Conservation (phyloP, 1,140 invertebrate species). For the Druon quercuslanigerum region DNA sequence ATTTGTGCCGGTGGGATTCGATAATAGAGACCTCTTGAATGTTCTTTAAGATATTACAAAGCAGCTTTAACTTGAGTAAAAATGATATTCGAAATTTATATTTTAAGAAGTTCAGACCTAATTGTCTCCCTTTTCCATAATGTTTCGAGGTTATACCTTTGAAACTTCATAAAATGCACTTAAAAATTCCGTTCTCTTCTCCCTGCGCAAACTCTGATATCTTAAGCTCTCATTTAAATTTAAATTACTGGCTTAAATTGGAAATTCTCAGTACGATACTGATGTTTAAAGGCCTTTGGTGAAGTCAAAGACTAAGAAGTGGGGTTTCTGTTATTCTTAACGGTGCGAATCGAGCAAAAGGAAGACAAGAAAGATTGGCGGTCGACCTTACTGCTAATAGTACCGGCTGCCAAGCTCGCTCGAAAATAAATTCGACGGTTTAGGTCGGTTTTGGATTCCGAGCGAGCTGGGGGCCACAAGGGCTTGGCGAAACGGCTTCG, state of each 20-base stretch:
- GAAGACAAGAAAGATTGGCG: background rate
- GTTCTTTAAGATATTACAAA: background rate
- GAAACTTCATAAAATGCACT: too few relatives aligned
- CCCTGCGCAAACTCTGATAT: too few relatives aligned
- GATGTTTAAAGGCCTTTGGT: background rate
- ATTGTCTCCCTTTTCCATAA: too few relatives aligned
- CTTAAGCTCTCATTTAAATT: too few relatives aligned
- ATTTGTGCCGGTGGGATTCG: background rate
- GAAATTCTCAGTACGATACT: too few relatives aligned
- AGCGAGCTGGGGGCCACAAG: background rate
- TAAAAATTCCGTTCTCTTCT: too few relatives aligned
- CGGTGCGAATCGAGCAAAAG: background rate
- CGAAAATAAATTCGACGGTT: slow-evolving; percentile 21
- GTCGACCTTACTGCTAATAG: slow-evolving; percentile 12
- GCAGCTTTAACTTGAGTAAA: background rate
- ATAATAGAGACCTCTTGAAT: background rate
- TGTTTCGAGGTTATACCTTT: too few relatives aligned
- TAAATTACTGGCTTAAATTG: too few relatives aligned
- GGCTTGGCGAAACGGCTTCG: slow-evolving; percentile 11
- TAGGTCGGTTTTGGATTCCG: slow-evolving; percentile 21
- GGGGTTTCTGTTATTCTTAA: background rate
- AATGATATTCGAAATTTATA: too few relatives aligned
- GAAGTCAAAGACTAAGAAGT: background rate
- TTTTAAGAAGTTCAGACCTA: too few relatives aligned
- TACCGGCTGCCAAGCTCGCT: background rate